These are phyloP conservation scores for Stegodyphus dumicola DNA, from an alignment of 1,140 invertebrate genomes.

Conservation along the genomic window DNA sequence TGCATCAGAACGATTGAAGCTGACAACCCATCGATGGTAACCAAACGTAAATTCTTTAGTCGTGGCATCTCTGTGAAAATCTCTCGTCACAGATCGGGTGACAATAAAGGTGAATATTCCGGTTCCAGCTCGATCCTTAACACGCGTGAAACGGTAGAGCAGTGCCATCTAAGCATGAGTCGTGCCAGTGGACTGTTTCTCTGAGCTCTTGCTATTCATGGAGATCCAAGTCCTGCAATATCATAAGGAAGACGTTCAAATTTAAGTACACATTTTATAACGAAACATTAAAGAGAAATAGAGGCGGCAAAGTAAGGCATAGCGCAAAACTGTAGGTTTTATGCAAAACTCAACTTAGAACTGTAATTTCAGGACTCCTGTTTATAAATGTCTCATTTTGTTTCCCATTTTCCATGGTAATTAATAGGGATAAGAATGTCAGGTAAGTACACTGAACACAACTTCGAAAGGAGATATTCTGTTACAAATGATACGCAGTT, in stretches of 20 bases:
- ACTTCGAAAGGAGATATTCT: too few relatives aligned
- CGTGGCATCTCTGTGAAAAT: conserved; percentile 83
- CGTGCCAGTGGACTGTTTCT: background rate
- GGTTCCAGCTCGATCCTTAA: conserved; percentile 85
- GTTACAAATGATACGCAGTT: too few relatives aligned
- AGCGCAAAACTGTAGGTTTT: too few relatives aligned
- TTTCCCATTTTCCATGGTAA: too few relatives aligned
- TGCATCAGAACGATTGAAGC: conserved; percentile 80
- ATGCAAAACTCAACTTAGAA: too few relatives aligned
- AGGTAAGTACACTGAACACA: too few relatives aligned
- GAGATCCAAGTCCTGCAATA: background rate
- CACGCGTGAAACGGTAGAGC: conserved; percentile 84
- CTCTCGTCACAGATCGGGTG: conserved; percentile 81
- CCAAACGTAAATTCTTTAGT: conserved; percentile 87
- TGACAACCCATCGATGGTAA: conserved; percentile 88
- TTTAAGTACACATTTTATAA: too few relatives aligned
- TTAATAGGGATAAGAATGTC: too few relatives aligned
- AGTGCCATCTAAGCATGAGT: conserved; percentile 76
- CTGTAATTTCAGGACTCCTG: too few relatives aligned
- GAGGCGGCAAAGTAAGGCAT: too few relatives aligned
- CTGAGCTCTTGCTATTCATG: background rate
- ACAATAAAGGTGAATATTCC: conserved; percentile 81
- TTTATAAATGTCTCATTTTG: too few relatives aligned
- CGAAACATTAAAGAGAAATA: too few relatives aligned
- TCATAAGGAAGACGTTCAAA: background rate